phyloP scores from a whole-genome alignment of 1,140 invertebrate species.

The Drosophila chauvacae region DNA sequence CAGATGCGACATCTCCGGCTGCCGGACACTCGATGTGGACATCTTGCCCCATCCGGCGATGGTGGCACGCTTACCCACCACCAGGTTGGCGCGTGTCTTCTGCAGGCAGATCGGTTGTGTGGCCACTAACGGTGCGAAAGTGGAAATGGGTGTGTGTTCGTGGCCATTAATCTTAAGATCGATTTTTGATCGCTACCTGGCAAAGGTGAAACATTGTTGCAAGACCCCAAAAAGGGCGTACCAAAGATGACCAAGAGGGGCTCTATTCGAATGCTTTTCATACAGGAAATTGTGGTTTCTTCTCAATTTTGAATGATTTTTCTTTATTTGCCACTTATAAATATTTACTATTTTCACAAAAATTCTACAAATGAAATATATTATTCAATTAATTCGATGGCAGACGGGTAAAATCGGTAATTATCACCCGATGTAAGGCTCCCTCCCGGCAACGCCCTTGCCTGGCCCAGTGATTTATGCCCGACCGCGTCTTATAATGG shows the following conservation, averaged over 20 bases:
- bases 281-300: background rate
- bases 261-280: background rate
- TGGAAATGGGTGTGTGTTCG: constrained; percentile 10
- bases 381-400: background rate
- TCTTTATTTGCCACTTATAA: background rate
- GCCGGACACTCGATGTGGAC: constrained; percentile 74
- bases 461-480: constrained; percentile 36
- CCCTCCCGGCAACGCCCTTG: constrained; percentile 11
- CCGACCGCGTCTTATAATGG: constrained; percentile 44
- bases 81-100: constrained; percentile 84
- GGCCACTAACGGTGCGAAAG: constrained; percentile 80
- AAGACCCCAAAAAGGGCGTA: background rate
- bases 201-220: constrained; percentile 57
- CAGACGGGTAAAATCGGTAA: background rate
- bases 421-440: no score
- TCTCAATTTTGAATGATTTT: background rate
- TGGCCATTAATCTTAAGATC: constrained; percentile 21
- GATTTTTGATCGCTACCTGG: constrained; percentile 21
- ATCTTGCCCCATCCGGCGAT: constrained; percentile 84
- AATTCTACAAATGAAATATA: background rate
- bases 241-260: background rate
- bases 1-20: constrained; percentile 81
- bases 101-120: constrained; percentile 86
- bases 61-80: constrained; percentile 85
- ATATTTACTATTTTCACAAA: background rate